These are phyloP conservation scores for Hypanus sabinus DNA, from an alignment of 2,113 vertebrate species.

Conservation along the genomic window DNA sequence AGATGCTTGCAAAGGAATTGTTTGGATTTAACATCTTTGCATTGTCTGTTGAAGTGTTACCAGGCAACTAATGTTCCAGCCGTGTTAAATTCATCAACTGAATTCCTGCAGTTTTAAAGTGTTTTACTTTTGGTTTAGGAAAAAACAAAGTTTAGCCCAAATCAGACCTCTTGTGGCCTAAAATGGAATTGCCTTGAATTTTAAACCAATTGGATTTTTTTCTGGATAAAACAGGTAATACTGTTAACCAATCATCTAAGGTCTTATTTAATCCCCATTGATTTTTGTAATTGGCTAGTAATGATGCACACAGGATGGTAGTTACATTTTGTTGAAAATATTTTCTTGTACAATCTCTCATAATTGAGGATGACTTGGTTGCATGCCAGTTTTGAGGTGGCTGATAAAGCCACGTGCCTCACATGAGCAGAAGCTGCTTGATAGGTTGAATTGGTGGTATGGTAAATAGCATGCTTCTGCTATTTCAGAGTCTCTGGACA, in stretches of 20 bases:
- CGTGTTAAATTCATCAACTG: not conserved
- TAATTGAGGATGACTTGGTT: too few species aligned
- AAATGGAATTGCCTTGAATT: conserved; percentile 76
- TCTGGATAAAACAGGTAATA: conserved; percentile 57
- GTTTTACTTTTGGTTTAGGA: not conserved
- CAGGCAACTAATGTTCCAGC: not conserved
- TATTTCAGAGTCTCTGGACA: too few species aligned
- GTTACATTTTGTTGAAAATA: conserved; percentile 60
- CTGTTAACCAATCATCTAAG: conserved; percentile 50
- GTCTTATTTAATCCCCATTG: conserved; percentile 52
- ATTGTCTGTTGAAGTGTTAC: not conserved
- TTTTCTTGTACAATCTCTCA: conserved; percentile 41
- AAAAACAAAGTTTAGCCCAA: conserved; percentile 51
- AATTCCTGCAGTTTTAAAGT: not conserved
- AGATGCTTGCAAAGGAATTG: not conserved
- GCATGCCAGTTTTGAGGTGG: too few species aligned
- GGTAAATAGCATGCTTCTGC: too few species aligned
- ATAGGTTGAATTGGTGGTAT: too few species aligned
- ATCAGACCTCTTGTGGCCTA: conserved; percentile 76
- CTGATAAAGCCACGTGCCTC: too few species aligned
- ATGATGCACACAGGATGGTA: conserved; percentile 56
- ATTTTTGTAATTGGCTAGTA: conserved; percentile 69
- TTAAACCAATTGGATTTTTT: conserved; percentile 60
- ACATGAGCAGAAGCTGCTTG: too few species aligned
- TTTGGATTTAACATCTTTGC: not conserved